Evolutionary conservation across 2,888 invertebrate species (phyloP).

Genomic region (Leptarthrus brevirostris): DNA sequence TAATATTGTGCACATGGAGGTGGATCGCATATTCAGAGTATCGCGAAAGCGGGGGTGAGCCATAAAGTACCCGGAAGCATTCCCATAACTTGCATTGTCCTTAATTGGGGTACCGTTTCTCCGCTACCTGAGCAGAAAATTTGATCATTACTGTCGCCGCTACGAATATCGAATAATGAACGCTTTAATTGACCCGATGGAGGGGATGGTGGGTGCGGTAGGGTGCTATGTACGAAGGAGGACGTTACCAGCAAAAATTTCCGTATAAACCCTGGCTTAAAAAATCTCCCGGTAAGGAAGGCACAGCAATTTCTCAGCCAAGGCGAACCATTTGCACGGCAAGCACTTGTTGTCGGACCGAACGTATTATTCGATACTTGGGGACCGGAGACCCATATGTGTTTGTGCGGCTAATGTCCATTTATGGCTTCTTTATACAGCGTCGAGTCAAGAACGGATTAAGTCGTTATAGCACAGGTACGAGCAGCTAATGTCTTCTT

Average conservation of each 20-base stretch:
- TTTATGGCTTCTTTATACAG: constrained; percentile 14
- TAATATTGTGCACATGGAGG: background rate
- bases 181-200: constrained; percentile 17
- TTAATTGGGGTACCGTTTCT: constrained; percentile 5
- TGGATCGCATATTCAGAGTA: background rate
- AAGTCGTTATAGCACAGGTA: constrained; percentile 20
- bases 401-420: constrained; percentile 21
- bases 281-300: background rate
- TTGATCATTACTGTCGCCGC: constrained; percentile 20
- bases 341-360: background rate
- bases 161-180: constrained; percentile 19
- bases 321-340: background rate
- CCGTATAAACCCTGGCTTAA: background rate
- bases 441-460: constrained; percentile 23
- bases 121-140: constrained; percentile 8
- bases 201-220: background rate
- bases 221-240: background rate
- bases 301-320: background rate
- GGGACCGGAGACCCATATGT: background rate
- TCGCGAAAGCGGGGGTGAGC: background rate
- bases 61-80: background rate
- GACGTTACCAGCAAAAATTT: background rate
- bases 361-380: background rate
- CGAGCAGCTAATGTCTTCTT: constrained; percentile 11
- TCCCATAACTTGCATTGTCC: background rate